Percentiles rank a stretch among this genome's conserved stretches.
phyloP scores from a whole-genome alignment of 2,113 vertebrate genomes.

The Heliornis fulica region DNA sequence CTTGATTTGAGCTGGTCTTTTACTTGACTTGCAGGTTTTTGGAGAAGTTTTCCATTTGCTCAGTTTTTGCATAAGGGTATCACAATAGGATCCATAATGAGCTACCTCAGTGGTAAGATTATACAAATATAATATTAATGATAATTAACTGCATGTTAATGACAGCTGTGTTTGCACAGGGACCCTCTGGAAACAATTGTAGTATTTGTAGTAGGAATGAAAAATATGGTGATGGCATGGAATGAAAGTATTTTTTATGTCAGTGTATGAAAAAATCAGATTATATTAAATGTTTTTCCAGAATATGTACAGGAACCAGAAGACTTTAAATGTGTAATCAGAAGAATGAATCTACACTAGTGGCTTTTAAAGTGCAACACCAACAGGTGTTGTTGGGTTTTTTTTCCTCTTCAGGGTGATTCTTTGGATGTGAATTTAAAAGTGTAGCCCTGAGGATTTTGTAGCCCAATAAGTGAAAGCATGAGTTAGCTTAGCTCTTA shows the following conservation, averaged over 20 bases:
- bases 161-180: background rate
- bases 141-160: background rate
- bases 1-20: background rate
- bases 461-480: background rate
- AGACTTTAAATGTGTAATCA: background rate
- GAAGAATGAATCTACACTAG: background rate
- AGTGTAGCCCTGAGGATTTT: background rate
- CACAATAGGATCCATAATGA: background rate
- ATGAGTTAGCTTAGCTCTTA: background rate
- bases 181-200: background rate
- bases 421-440: background rate
- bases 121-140: background rate
- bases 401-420: background rate
- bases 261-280: background rate
- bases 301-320: background rate
- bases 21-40: background rate
- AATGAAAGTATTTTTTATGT: no score
- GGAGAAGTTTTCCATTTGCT: background rate
- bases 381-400: no score
- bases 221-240: background rate
- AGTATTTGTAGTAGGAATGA: background rate
- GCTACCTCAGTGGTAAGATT: background rate
- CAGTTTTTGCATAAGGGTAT: background rate
- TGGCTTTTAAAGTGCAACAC: background rate
- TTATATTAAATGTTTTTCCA: background rate